Base-by-base conservation (phyloP, 2,888 invertebrate species). In the Embidobia sp. region DNA sequence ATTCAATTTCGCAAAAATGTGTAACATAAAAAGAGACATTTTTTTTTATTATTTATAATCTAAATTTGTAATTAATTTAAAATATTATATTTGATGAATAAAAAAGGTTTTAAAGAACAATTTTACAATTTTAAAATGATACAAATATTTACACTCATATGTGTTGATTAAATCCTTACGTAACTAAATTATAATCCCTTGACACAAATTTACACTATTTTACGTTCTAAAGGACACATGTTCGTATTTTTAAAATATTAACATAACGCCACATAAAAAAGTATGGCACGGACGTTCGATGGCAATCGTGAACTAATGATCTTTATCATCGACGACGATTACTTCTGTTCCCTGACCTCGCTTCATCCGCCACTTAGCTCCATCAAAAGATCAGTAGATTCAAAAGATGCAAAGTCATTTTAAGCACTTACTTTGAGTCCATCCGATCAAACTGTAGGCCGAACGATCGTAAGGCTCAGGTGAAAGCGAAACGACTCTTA, bases 401-500 rank as follows among this genome's bases (percentile, higher is more conserved):
- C 57, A 63, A 72, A 78, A 78, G 61, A 75, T 75, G 75, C 74
- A 18, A 10, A 74, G 78, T 75, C 78, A 78, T 61, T 69, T 59
- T 31, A 48, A 61, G 63, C 64, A 74, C 74, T 78, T 73, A 70
- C 69, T 53, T 74, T 49, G 77, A 72, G 67, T 72, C 55, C 66
- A 72, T 51, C 48, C 31, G 67, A 77, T 73, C 67, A 49, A 61
- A 48, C 77, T 48, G 55, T 61, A 55, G 61, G 59, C 46, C 64
- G 59, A 44, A 29, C 31, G 66, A 53, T 59, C 77, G 44, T 48
- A 33, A 42, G 67, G 79, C 79, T 67, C 57, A 70, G 57, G 79
- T 79, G 78, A 80, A 82, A 83, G 79, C 79, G 80, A 82, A 77
- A 51, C 76, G 70, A 70, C 78, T 69, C 35, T 78, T 63, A 66